A percentile compares a stretch with the other conserved stretches of the same genome.
phyloP scores from a whole-genome alignment of 2,113 vertebrate genomes.

The Empidonax alnorum region DNA sequence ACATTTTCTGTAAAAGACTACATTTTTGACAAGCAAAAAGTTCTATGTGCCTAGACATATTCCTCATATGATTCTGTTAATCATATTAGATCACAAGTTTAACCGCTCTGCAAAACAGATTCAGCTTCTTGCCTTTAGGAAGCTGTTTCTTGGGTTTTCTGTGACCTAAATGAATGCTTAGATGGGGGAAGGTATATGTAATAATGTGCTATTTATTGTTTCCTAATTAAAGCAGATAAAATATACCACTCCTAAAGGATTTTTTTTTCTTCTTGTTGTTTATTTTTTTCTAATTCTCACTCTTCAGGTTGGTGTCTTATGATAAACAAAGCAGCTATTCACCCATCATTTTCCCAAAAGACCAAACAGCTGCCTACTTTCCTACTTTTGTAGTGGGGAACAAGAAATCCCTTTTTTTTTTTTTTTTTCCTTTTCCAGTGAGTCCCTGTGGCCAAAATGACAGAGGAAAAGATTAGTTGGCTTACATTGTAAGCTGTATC shows the following conservation, averaged over 20 bases:
- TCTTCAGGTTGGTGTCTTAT: not conserved
- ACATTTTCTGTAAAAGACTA: not conserved
- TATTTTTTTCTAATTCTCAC: not conserved
- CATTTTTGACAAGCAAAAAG: not conserved
- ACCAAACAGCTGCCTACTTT: constrained; percentile 4
- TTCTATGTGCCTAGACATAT: not conserved
- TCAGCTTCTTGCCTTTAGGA: not conserved
- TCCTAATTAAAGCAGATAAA: not conserved
- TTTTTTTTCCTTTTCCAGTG: not conserved
- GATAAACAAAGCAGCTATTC: constrained; percentile 43
- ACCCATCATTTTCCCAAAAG: not conserved
- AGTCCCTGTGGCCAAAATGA: not conserved
- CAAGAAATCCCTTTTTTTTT: not conserved
- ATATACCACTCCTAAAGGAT: not conserved
- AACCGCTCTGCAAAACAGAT: not conserved
- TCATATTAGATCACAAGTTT: not conserved
- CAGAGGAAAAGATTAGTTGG: constrained; percentile 5
- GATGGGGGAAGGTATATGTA: not conserved
- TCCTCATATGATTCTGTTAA: not conserved
- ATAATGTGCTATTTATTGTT: not conserved
- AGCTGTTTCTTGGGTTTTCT: not conserved
- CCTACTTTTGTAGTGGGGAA: not conserved
- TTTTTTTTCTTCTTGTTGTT: not conserved
- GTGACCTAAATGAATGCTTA: not conserved
- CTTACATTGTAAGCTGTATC: not conserved